Evolutionary conservation across 2,113 vertebrate genomes (phyloP), one percentile per base, ranked within the genome.

Genomic region (Engystomops pustulosus): DNA sequence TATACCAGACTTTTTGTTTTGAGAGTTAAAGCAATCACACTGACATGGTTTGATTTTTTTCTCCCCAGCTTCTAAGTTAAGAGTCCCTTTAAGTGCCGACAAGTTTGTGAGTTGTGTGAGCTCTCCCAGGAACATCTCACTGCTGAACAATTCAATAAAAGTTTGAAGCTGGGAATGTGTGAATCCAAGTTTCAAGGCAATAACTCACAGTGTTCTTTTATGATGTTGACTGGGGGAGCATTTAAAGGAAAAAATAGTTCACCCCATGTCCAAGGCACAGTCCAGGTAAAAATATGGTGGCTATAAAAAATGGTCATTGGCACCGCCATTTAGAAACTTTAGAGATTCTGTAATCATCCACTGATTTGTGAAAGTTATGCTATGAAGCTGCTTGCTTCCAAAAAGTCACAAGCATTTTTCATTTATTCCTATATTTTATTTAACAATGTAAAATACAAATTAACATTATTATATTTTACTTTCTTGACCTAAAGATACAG

Each of bases 141-240:
- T 51, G 78, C 82, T 67, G 80, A 91, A 85, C 89, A 89, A 88
- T 85, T 83, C 81, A 86, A 89, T 92, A 90, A 91, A 90, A 90
- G 80, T 88, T 90, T 89, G 88, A 80, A 88, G 87, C 90, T 89
- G 86, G 88, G 90, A 92, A 89, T 86, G 86, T 81, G 65, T 90
- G 90, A 86, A 90, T n/a, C 85, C 86, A 87, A 67, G 75, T 82
- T 88, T 84, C 65, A 86, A 88, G 86, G 88, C 87, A 87, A 27
- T 90, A 90, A 90, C 88, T 91, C 87, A 87, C 34, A 75, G 72
- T 88, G 85, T 65, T 51, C 83, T 80, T 91, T 91, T 91, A 90
- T 88, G 89, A 71, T 75, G 70, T 20, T 80, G 86, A 76, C 80
- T 87, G 79, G 85, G 83, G 86, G 84, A 90, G 65, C 14, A 5